Base-by-base conservation (phyloP, 2,113 vertebrate genomes). In the Osmerus eperlanus region DNA sequence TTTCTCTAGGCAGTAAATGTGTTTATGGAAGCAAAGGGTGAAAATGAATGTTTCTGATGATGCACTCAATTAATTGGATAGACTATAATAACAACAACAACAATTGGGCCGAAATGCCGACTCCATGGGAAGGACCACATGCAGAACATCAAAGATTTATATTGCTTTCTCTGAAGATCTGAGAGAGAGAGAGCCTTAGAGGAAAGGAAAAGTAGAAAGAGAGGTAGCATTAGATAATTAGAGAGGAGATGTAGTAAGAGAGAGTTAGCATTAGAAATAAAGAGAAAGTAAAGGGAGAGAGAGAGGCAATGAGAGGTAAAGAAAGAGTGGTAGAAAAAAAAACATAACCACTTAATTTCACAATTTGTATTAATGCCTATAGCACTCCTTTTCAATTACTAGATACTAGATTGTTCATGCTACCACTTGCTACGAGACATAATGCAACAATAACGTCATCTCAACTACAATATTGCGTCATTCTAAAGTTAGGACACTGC, bases 1-100 rank as follows among this genome's bases (percentile, higher is more conserved):
- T 71, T 14, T 76, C 84, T 75, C 68, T 52, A 72, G 86, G 86
- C 80, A 73, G 74, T 78, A 77, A 62, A 73, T 86, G 58, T 70
- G 75, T 78, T 85, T 61, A 70, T 82, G 9, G 41, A 85, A 88
- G 86, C 89, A 83, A 79, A 75, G 73, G 73, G 80, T 76, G 73
- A 70, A 80, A 71, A 75, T 74, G 13, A 74, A 77, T 79, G 28
- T 72, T 28, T 53, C 3, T 71, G 73, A 71, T 61, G 65, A 87
- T 69, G 83, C 28, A 81, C 79, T 83, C 78, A 79, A 66, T 88
- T 85, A 84, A 80, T 84, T 68, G 79, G 77, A 82, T 76, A 52
- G 53, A 59, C 77, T 71, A 58, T 47, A 47, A 47, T 47, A 9
- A 47, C 7, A 47, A 47, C 41, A 47, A 47, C 7, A 47, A 47